Base-by-base conservation (phyloP, 2,888 invertebrate species). In the Antitype chi region DNA sequence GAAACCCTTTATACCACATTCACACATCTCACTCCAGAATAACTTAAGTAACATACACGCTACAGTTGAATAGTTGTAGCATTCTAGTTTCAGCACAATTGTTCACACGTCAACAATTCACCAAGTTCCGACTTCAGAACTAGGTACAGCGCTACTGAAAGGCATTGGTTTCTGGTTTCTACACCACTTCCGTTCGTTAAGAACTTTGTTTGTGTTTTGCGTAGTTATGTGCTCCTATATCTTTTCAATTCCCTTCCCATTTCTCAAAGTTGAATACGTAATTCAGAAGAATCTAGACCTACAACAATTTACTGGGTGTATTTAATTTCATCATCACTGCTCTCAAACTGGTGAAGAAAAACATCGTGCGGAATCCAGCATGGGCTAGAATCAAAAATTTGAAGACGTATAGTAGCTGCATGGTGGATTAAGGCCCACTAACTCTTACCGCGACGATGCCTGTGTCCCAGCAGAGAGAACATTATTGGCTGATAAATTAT, bases 101-200 rank as follows among this genome's bases (percentile, higher is more conserved):
- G 70, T 78, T 53, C 25, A 43, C 57, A 57, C 13, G 25, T 66
- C n/a, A 70, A 70, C 70, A 53, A 60, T 66, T 78, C 78, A 66
- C 49, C 62, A 79, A 79, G 68, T 72, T 38, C 25, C 0, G 2
- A 59, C 57, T 64, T 69, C 63, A 59, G 62, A 64, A 69, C 25
- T 25, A 7, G 11, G 52, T 71, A 67, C 53, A 49, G 28, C 8
- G 25, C 52, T 38, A 28, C 28, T 28, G 28, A 55, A 52, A 38
- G 7, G 28, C 70, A n/a, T 52, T 15, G 43, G 15, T 59, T 78
- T 66, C 60, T 78, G 8, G n/a, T 67, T 43, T 52, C 62, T 28
- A 38, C 32, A 13, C n/a, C 13, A 62, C 28, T 67, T 73, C 63
- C 43, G 63, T 32, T 25, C 23, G 15, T 47, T 28, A 2, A 23